Base-by-base conservation (phyloP, 2,888 invertebrate genomes). In the Stenodera caucasica region DNA sequence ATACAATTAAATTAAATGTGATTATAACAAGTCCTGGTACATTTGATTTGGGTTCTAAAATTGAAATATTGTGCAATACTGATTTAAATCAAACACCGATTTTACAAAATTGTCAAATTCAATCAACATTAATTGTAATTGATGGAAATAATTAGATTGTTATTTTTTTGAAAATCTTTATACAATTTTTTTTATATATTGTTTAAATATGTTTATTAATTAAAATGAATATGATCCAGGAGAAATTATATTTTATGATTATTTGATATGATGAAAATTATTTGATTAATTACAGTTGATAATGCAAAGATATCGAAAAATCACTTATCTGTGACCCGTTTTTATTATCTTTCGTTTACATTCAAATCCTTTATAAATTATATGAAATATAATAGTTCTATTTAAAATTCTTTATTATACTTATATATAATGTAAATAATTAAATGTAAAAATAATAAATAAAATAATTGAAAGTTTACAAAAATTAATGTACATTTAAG, bases 21-120 rank as follows among this genome's bases (percentile, higher is more conserved):
- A 82, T 86, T 61, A 82, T 88, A 67, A 83, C 87, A 26, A 80
- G 84, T 35, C 86, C 89, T 32, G 90, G 90, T 60, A 86, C 88
- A 6, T 90, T 87, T 77, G 85, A 88, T 69, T 81, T 90, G 61
- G 88, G 88, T 51, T 82, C 86, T 11, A 84, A 87, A 53, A 82
- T 90, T 73, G 82, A 84, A 69, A 75, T 85, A n/a, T 81, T 75
- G 63, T 81, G 81, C 68, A 76, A 71, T 68, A 68, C 65, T 58
- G 56, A 68, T 30, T 18, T 55, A n/a, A 66, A 73, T 56, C 64
- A 72, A 53, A 67, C 66, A 50, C 70, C 73, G 40, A 69, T 76
- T 57, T 66, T 77, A 52, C 80, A 80, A 64, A 68, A 69, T 57
- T 77, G 75, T 71, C 75, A 77, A 64, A 76, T 77, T 60, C 74